These are phyloP conservation scores for Ypsolopha sequella DNA, from an alignment of 2,888 invertebrate species.

Conservation along the genomic window DNA sequence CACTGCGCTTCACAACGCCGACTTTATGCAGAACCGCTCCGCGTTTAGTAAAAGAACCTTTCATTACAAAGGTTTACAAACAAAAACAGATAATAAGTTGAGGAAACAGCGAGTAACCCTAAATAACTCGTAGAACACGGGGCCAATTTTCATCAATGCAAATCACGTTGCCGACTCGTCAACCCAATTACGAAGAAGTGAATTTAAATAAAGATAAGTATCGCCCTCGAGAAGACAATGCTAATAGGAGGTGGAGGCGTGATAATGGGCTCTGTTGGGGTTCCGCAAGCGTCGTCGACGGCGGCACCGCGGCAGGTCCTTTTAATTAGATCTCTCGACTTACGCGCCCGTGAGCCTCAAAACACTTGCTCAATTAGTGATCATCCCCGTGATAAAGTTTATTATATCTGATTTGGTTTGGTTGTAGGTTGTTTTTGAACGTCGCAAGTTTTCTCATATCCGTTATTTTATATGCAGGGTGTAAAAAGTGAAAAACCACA, in stretches of 20 bases:
- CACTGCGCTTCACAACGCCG: constrained; percentile 32
- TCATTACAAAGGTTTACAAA: neutral
- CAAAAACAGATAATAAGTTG: constrained; percentile 27
- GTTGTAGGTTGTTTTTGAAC: neutral
- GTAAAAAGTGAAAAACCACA: no score
- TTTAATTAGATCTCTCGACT: constrained; percentile 67
- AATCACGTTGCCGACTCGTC: constrained; percentile 72
- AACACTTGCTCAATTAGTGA: constrained; percentile 69
- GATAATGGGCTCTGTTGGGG: constrained; percentile 64
- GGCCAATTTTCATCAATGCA: constrained; percentile 70
- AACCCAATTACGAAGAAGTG: constrained; percentile 72
- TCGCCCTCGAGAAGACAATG: constrained; percentile 70
- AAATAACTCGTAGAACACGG: constrained; percentile 24
- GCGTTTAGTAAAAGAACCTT: no score
- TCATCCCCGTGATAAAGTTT: constrained; percentile 47
- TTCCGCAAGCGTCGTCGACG: constrained; percentile 20
- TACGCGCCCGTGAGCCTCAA: constrained; percentile 49
- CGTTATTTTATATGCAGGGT: no score
- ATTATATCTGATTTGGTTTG: constrained; percentile 24
- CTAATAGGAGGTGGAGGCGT: constrained; percentile 67
- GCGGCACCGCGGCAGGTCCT: constrained; percentile 50
- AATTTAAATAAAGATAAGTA: constrained; percentile 72
- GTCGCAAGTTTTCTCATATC: neutral
- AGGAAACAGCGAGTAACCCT: constrained; percentile 19
- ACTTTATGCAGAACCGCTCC: neutral